Conservation (phyloP, 2,888 invertebrate species). For the Platycheirus albimanus region DNA sequence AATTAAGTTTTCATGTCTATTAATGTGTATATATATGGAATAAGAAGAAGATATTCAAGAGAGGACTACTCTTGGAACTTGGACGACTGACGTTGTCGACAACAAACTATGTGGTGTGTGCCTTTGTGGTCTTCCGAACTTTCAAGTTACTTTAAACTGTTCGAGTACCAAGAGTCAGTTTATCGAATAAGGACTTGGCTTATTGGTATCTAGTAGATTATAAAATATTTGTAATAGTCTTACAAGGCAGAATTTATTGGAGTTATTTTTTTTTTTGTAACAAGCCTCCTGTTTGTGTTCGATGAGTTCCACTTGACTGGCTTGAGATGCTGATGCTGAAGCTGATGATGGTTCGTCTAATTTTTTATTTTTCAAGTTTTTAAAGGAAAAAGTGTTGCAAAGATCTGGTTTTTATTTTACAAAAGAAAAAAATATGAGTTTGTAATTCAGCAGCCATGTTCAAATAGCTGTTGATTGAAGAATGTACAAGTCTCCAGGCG, state of each 20-base stretch:
- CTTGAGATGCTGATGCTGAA: slow-evolving; percentile 10
- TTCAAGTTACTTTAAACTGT: slow-evolving; percentile 42
- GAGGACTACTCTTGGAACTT: not conserved
- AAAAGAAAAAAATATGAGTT: not conserved
- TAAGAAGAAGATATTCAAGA: slow-evolving; percentile 48
- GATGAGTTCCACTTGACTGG: slow-evolving; percentile 21
- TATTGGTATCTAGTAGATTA: slow-evolving; percentile 72
- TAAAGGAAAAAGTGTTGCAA: slow-evolving; percentile 24
- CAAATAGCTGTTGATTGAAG: slow-evolving; percentile 36
- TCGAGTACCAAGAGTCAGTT: slow-evolving; percentile 38
- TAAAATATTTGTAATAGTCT: slow-evolving; percentile 67
- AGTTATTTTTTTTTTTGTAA: slow-evolving; percentile 25
- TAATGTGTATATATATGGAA: slow-evolving; percentile 59
- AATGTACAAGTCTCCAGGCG: slow-evolving; percentile 40
- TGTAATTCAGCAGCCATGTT: slow-evolving; percentile 30
- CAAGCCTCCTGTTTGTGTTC: slow-evolving; percentile 15
- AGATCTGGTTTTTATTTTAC: slow-evolving; percentile 14
- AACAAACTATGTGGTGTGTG: slow-evolving; percentile 46
- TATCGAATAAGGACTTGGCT: slow-evolving; percentile 71
- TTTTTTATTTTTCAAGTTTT: slow-evolving; percentile 2
- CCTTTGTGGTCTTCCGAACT: slow-evolving; percentile 59
- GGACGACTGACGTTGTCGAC: not conserved
- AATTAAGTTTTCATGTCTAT: slow-evolving; percentile 75
- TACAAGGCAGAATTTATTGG: slow-evolving; percentile 67
- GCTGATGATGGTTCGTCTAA: slow-evolving; percentile 7